Evolutionary conservation across 2,797 vertebrate genomes (phyloP), one percentile per base, ranked within the genome.

Genomic region (Orestias chungarensis): DNA sequence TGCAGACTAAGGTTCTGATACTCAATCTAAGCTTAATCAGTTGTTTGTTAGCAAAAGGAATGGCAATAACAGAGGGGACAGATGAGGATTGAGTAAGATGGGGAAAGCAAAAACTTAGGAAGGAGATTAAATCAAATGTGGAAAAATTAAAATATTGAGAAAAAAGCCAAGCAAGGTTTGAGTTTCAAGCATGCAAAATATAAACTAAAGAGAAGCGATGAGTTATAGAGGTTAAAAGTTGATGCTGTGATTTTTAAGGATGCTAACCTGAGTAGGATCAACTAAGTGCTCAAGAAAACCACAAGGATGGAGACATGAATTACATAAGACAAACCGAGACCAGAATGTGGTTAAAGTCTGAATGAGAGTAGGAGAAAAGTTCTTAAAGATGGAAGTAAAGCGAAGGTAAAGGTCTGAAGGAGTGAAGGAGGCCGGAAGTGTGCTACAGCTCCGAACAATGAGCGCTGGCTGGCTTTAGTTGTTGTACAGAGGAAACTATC

Each of bases 401-500:
- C 70, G 50, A 69, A 73, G 59, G 38, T 38, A 38, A 66, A 76
- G 77, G 42, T 62, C 31, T 59, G 70, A 75, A 84, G 79, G 79
- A 75, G 69, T 82, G 70, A 74, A 87, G 81, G 84, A 80, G 82
- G 81, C 85, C 89, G 93, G 91, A 93, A 93, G 85, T 81, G 81
- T 88, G 81, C 76, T 67, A 69, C 75, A 73, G 80, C 66, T 70
- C 47, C 71, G 83, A 94, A 93, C 93, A 94, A 94, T 94, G 86
- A 87, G 79, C 88, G 84, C 80, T 64, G 68, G 79, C 65, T 65
- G 50, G 80, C 61, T 82, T 81, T 61, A 69, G 89, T 86, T 88
- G 84, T 86, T 84, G 88, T 71, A 70, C 42, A 80, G 71, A 64
- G 87, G 78, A 87, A 89, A 86, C 81, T 31, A 84, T 89, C 82